Conservation (phyloP, 2,113 vertebrate species). For the Heteronetta atricapilla region DNA sequence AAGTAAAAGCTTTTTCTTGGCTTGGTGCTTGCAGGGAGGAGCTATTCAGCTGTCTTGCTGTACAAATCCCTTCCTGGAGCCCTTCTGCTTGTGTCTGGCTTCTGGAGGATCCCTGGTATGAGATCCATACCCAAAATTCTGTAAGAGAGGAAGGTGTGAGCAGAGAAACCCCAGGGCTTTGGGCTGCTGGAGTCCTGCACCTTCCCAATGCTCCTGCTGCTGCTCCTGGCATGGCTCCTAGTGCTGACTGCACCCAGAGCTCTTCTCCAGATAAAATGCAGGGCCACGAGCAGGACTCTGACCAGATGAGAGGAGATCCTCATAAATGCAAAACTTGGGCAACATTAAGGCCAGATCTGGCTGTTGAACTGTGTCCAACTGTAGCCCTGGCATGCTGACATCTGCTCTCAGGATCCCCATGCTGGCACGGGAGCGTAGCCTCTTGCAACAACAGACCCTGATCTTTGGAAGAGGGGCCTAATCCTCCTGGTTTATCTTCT, state of each 20-base stretch:
- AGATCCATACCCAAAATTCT: background rate
- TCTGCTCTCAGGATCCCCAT: background rate
- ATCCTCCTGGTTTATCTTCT: background rate
- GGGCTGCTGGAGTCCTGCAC: background rate
- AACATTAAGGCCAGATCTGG: background rate
- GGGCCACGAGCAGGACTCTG: background rate
- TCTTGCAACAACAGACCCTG: background rate
- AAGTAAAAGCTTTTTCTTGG: background rate
- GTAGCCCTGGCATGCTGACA: background rate
- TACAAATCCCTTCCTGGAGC: background rate
- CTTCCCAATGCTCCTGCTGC: background rate
- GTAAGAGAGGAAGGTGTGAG: background rate
- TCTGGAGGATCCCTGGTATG: background rate
- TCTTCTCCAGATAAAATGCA: background rate
- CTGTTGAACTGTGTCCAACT: background rate
- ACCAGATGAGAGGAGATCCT: background rate
- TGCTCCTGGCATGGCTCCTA: background rate
- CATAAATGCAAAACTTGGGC: background rate
- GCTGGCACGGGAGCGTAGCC: background rate
- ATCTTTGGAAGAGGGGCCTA: conserved; percentile 21
- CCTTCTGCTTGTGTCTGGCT: background rate
- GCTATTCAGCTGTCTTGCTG: background rate
- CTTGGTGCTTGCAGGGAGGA: background rate
- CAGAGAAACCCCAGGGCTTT: background rate
- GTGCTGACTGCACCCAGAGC: background rate